Conservation (phyloP, 2,113 vertebrate genomes). For the Pelvicachromis taeniatus region DNA sequence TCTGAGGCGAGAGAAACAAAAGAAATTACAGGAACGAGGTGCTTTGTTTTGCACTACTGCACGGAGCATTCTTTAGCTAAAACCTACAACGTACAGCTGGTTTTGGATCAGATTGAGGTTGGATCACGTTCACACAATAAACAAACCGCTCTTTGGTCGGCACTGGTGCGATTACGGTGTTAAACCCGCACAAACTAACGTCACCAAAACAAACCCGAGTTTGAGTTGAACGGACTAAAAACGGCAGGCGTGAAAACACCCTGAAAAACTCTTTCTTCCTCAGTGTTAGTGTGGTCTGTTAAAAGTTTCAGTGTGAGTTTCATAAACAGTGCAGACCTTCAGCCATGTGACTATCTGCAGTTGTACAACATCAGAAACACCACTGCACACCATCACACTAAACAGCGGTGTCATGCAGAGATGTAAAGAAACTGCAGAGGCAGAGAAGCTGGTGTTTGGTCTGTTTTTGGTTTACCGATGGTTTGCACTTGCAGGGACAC, state of each 20-base stretch:
- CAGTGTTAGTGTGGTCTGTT: background rate
- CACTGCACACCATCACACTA: conserved; percentile 23
- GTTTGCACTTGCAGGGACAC: conserved; percentile 78
- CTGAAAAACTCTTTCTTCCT: background rate
- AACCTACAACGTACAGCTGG: background rate
- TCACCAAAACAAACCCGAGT: background rate
- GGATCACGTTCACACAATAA: rapidly evolving
- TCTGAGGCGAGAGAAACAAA: background rate
- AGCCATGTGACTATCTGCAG: background rate
- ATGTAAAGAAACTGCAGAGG: conserved; percentile 27
- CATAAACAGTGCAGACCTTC: background rate
- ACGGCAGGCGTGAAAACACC: background rate
- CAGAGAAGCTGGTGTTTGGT: background rate
- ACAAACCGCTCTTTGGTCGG: background rate
- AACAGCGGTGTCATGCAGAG: conserved; percentile 17
- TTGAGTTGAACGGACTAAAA: background rate
- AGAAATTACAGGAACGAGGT: background rate
- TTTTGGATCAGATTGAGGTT: background rate
- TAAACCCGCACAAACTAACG: background rate
- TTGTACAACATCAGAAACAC: background rate
- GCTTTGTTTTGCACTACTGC: background rate
- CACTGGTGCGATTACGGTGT: background rate
- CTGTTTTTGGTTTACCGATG: conserved; percentile 71
- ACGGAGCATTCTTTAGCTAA: background rate
- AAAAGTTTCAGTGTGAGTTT: background rate